These are phyloP conservation scores for Drosophila yooni DNA, from an alignment of 2,888 invertebrate species.

Conservation along the genomic window DNA sequence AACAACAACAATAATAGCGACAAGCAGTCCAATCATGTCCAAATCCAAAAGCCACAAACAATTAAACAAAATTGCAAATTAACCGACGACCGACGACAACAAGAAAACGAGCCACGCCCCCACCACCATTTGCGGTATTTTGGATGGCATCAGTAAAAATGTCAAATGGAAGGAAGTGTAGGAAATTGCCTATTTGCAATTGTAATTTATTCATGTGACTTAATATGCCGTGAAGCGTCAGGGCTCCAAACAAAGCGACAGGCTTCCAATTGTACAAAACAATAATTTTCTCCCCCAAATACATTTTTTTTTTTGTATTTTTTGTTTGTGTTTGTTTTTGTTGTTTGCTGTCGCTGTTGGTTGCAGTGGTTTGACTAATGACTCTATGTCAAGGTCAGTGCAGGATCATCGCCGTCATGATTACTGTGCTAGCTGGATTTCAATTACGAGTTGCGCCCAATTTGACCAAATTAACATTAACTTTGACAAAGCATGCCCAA, in stretches of 20 bases:
- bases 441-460: slow-evolving; percentile 72
- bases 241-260: slow-evolving; percentile 48
- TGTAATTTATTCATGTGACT: slow-evolving; percentile 81
- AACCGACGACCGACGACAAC: slow-evolving; percentile 49
- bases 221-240: slow-evolving; percentile 76
- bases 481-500: slow-evolving; percentile 61
- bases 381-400: slow-evolving; percentile 68
- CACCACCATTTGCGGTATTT: slow-evolving; percentile 59
- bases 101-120: slow-evolving; percentile 24
- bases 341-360: not conserved
- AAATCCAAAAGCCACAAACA: slow-evolving; percentile 78
- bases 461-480: slow-evolving; percentile 75
- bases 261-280: slow-evolving; percentile 59
- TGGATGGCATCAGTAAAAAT: slow-evolving; percentile 41
- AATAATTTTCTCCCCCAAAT: slow-evolving; percentile 59
- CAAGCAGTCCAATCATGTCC: slow-evolving; percentile 67
- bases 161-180: slow-evolving; percentile 75
- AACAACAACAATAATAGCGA: slow-evolving; percentile 27
- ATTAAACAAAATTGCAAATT: slow-evolving; percentile 82
- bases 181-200: slow-evolving; percentile 82
- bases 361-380: slow-evolving; percentile 73
- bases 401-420: slow-evolving; percentile 49
- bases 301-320: slow-evolving; percentile 18
- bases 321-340: slow-evolving; percentile 27
- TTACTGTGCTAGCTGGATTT: slow-evolving; percentile 56